phyloP scores from a whole-genome alignment of 2,797 vertebrate genomes.

The Rhincodon typus region DNA sequence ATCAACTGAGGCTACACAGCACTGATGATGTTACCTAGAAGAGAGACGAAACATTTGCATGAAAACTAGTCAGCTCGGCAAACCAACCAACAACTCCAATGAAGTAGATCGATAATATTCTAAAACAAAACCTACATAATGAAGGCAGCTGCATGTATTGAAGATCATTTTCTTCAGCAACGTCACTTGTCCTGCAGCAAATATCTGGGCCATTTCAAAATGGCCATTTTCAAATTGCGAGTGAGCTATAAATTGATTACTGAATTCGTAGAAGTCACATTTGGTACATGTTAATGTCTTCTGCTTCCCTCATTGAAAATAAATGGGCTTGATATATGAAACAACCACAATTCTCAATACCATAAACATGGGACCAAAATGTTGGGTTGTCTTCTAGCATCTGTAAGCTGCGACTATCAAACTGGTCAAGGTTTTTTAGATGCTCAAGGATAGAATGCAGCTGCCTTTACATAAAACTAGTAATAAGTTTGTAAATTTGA shows the following conservation, averaged over 20 bases:
- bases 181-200: no score
- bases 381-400: not conserved
- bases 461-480: not conserved
- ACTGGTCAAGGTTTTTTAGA: not conserved
- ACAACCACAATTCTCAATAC: not conserved
- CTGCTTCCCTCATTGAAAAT: not conserved
- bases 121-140: not conserved
- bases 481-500: not conserved
- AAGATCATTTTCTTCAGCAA: not conserved
- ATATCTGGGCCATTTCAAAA: not conserved
- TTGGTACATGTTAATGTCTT: not conserved
- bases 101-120: not conserved
- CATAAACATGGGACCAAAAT: not conserved
- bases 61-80: no score
- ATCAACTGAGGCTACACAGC: no score
- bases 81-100: not conserved
- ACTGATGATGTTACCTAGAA: no score
- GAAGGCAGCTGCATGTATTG: not conserved
- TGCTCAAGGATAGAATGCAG: not conserved
- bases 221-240: not conserved
- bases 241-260: not conserved
- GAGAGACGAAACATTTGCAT: no score
- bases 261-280: not conserved
- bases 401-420: not conserved
- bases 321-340: not conserved